A percentile compares a stretch with the other conserved stretches of the same genome.
Evolutionary conservation across 2,888 invertebrate genomes (phyloP).

Genomic region (Horisme vitalbata): DNA sequence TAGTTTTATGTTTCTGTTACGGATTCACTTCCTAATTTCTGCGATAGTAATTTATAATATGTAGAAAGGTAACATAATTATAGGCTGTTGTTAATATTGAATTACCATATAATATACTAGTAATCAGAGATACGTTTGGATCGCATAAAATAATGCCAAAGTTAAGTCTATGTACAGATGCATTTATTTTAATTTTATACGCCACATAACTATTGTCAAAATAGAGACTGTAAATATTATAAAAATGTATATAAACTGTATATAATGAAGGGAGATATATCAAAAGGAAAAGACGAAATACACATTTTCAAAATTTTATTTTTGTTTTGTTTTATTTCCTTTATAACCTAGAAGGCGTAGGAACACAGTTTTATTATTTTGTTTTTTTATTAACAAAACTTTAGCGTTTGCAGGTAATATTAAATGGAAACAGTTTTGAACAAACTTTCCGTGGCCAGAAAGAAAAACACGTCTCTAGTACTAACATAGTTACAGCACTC

Average conservation of each 20-base stretch:
- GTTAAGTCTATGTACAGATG: constrained; percentile 77
- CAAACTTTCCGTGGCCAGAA: constrained; percentile 11
- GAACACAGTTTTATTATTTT: constrained; percentile 13
- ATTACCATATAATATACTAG: constrained; percentile 39
- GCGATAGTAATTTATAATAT: constrained; percentile 74
- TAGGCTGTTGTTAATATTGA: constrained; percentile 58
- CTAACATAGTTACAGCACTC: constrained; percentile 37
- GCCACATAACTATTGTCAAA: constrained; percentile 49
- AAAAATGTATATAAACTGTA: constrained; percentile 72
- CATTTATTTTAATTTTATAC: constrained; percentile 66
- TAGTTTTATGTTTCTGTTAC: constrained; percentile 59
- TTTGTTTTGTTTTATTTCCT: constrained; percentile 74
- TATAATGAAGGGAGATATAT: constrained; percentile 61
- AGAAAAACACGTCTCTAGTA: constrained; percentile 31
- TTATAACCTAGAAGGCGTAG: constrained; percentile 26
- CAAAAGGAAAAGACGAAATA: constrained; percentile 67
- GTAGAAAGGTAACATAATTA: constrained; percentile 42
- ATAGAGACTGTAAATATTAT: constrained; percentile 72
- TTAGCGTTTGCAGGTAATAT: constrained; percentile 6
- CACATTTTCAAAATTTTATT: constrained; percentile 76
- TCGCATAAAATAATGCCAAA: constrained; percentile 66
- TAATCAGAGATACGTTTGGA: constrained; percentile 36
- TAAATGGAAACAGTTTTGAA: constrained; percentile 13
- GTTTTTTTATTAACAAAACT: constrained; percentile 20
- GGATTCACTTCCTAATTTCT: constrained; percentile 73